These are phyloP conservation scores for Gavialis gangeticus DNA, from an alignment of 2,113 vertebrate genomes.

Conservation along the genomic window DNA sequence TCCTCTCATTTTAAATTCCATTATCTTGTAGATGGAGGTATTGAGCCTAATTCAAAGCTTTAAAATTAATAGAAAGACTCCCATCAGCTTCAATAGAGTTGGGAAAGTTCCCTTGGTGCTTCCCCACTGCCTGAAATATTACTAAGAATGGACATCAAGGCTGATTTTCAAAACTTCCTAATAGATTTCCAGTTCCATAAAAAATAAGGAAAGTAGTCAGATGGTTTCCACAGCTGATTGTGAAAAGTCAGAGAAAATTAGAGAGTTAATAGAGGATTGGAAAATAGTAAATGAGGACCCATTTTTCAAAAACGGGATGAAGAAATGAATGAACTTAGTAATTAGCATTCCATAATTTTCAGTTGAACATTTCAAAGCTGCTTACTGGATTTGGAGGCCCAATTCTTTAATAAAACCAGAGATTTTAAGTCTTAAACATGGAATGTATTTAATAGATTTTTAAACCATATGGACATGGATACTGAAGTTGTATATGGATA, in stretches of 20 bases:
- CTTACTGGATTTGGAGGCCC: background rate
- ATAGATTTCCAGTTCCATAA: fast-evolving
- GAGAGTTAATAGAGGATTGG: background rate
- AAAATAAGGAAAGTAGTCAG: fast-evolving
- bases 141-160: fast-evolving
- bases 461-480: background rate
- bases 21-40: too few relatives aligned
- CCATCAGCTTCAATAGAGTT: too few relatives aligned
- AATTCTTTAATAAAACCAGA: background rate
- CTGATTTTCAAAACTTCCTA: background rate
- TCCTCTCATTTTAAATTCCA: too few relatives aligned
- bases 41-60: too few relatives aligned
- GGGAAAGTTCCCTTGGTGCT: too few relatives aligned
- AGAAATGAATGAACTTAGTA: background rate
- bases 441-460: fast-evolving
- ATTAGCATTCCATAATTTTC: too few relatives aligned
- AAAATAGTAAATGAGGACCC: background rate
- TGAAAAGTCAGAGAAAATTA: background rate
- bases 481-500: background rate
- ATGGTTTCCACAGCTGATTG: background rate
- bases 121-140: background rate
- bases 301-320: background rate
- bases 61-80: too few relatives aligned
- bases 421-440: background rate
- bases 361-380: background rate